These are phyloP conservation scores for Porites lutea DNA, from an alignment of 64 coral and sea anemone species.

Conservation along the genomic window DNA sequence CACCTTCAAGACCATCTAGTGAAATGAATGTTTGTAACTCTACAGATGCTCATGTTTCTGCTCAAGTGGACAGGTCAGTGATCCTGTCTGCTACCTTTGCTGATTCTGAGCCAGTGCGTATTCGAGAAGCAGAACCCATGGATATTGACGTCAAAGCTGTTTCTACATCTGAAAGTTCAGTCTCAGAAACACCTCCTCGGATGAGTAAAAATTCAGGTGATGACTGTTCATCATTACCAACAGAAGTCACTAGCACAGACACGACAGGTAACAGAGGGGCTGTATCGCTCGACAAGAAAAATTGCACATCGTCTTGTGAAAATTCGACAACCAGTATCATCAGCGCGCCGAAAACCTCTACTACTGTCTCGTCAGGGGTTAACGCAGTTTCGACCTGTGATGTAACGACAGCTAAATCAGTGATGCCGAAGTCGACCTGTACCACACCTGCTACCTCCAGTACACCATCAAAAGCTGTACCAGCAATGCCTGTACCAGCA, in stretches of 20 bases:
- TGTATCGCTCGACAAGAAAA: background rate
- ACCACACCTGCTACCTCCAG: background rate
- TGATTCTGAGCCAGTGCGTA: background rate
- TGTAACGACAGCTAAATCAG: background rate
- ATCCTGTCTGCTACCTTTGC: background rate
- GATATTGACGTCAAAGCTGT: background rate
- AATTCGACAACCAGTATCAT: background rate
- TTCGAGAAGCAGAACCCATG: background rate
- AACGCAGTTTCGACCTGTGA: background rate
- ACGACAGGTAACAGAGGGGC: too few species aligned
- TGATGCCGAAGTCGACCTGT: background rate
- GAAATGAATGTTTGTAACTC: background rate
- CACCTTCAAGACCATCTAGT: background rate
- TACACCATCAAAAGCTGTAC: background rate
- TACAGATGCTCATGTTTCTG: background rate
- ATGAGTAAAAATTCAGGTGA: background rate
- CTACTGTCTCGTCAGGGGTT: background rate
- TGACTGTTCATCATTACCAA: background rate
- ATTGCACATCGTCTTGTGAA: background rate
- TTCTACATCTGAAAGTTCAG: background rate
- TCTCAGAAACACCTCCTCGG: background rate
- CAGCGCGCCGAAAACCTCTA: too few species aligned
- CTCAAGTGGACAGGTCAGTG: background rate
- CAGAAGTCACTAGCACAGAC: background rate
- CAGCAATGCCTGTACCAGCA: background rate